These are phyloP conservation scores for Pachyramphus minor DNA, from an alignment of 2,113 vertebrate species.

Conservation along the genomic window DNA sequence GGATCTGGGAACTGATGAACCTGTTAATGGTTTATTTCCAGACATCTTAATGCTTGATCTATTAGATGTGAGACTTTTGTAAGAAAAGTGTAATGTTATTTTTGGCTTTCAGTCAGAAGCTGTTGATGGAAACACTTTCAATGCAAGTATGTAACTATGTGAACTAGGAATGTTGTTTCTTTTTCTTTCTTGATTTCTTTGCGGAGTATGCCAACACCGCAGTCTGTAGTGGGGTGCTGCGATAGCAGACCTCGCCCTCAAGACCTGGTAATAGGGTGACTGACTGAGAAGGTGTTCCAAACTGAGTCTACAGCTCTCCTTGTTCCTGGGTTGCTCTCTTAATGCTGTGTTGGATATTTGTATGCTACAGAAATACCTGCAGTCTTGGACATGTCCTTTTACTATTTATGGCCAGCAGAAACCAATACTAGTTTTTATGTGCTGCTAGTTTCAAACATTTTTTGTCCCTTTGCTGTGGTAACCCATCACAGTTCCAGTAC, in stretches of 20 bases:
- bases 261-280: not conserved
- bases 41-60: not conserved
- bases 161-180: not conserved
- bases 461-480: not conserved
- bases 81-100: not conserved
- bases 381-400: not conserved
- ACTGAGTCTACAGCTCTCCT: not conserved
- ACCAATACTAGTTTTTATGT: not conserved
- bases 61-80: not conserved
- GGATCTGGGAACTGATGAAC: not conserved
- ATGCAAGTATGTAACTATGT: not conserved
- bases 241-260: not conserved
- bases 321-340: not conserved
- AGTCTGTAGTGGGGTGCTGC: not conserved
- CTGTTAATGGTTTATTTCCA: not conserved
- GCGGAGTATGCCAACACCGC: not conserved
- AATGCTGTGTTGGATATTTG: not conserved
- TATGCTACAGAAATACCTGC: not conserved
- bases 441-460: not conserved
- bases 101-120: constrained; percentile 24
- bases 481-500: not conserved
- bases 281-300: not conserved
- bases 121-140: constrained; percentile 11
- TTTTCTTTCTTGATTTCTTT: not conserved
- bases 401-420: not conserved